These are phyloP conservation scores for Carcinoscorpius rotundicauda DNA, from an alignment of 1,140 invertebrate species.

Conservation along the genomic window DNA sequence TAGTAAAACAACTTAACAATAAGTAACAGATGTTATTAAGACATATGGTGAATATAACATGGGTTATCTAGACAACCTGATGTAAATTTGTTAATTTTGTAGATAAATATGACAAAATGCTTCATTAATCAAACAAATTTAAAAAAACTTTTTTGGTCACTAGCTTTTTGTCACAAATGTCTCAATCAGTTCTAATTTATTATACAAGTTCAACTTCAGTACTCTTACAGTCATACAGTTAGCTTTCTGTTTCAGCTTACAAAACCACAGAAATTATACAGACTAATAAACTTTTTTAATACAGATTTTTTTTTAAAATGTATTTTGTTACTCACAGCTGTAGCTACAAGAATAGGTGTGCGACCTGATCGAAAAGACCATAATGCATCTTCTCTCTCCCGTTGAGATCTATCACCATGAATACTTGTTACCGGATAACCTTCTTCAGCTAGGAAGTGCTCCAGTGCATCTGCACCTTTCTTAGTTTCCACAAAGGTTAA, in stretches of 20 bases:
- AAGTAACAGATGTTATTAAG: too few relatives aligned
- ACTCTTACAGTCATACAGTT: not conserved
- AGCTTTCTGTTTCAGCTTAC: not conserved
- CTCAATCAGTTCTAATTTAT: too few relatives aligned
- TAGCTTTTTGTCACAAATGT: too few relatives aligned
- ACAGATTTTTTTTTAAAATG: not conserved
- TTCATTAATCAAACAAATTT: too few relatives aligned
- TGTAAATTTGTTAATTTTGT: too few relatives aligned
- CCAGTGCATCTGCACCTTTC: slow-evolving; percentile 89
- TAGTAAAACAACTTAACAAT: too few relatives aligned
- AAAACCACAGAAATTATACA: too few relatives aligned
- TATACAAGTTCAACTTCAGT: slow-evolving; percentile 1
- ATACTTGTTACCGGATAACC: slow-evolving; percentile 95
- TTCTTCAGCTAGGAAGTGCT: slow-evolving; percentile 73
- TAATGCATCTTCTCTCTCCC: slow-evolving; percentile 89
- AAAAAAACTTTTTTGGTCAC: too few relatives aligned
- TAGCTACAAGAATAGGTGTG: slow-evolving; percentile 92
- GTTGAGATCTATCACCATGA: slow-evolving; percentile 91
- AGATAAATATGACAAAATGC: too few relatives aligned
- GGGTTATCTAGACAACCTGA: too few relatives aligned
- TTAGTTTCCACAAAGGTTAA: slow-evolving; percentile 98
- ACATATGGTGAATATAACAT: too few relatives aligned
- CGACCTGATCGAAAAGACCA: slow-evolving; percentile 76
- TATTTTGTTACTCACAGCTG: slow-evolving; percentile 53
- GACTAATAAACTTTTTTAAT: too few relatives aligned